Base-by-base conservation (phyloP, 1,140 invertebrate genomes). In the Thaumetopoea pityocampa region DNA sequence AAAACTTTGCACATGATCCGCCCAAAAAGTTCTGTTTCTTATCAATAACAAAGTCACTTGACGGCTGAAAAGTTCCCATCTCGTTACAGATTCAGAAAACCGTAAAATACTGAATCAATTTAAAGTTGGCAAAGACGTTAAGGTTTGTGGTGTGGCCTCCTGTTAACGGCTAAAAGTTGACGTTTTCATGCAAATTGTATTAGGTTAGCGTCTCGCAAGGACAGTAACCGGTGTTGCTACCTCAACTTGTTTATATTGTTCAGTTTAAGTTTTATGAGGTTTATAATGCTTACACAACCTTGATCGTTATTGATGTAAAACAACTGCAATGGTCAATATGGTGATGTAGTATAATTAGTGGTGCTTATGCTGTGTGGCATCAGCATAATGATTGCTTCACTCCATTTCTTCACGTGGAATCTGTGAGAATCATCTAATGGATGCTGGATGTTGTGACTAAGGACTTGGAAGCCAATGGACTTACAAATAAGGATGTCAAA, bases 51-150 rank as follows among this genome's bases (percentile, higher is more conserved):
- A n/a, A 22, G 19, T 8, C 9, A 14, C 20, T 14, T 17, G 27
- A 32, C 26, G 2, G 7, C 6, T 38, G 4, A 40, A 40, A 19
- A 17, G 24, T 20, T 10, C 15, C 4, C 9, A 20, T n/a, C n/a
- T n/a, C n/a, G 35, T 38, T 17, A 32, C 17, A 17, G n/a, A 3
- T 15, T 14, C 6, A 41, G 28, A 19, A n/a, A 17, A 41, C 27
- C 22, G 14, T 41, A 24, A 41, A 41, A 41, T 41, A 41, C 28
- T 23, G 37, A 41, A 41, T 41, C 37, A 41, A 41, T 41, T 41
- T 41, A 41, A 41, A 41, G 28, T 41, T 41, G 16, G 32, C 15
- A 41, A 41, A 41, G 18, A 24, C 14, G 37, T 41, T 41, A 41
- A 41, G 27, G 37, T 15, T 24, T 29, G 37, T 23, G 37, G 37